These are phyloP conservation scores for Ambastaia sidthimunki DNA, from an alignment of 2,797 vertebrate genomes.

Conservation along the genomic window DNA sequence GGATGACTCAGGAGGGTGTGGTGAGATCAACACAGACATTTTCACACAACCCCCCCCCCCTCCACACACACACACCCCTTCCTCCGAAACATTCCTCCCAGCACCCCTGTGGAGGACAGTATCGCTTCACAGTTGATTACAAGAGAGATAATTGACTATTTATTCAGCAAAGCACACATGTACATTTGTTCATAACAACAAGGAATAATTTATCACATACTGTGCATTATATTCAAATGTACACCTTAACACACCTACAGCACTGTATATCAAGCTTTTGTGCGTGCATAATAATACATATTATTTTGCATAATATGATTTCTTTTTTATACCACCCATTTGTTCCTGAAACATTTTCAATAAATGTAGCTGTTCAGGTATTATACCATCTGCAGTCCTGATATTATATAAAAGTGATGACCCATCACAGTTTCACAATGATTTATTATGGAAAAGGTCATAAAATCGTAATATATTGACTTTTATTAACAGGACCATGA, in stretches of 20 bases:
- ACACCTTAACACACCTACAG: slow-evolving; percentile 63
- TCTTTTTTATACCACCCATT: neutral
- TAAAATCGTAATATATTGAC: neutral
- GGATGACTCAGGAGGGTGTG: slow-evolving; percentile 74
- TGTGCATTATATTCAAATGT: slow-evolving; percentile 70
- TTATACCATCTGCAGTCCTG: too few species aligned
- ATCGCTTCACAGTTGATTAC: slow-evolving; percentile 63
- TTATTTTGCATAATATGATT: neutral
- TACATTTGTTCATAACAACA: slow-evolving; percentile 73
- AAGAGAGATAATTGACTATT: slow-evolving; percentile 71
- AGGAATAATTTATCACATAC: slow-evolving; percentile 80
- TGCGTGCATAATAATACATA: neutral
- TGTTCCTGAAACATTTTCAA: slow-evolving; percentile 38
- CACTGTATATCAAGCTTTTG: neutral
- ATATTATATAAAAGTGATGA: neutral
- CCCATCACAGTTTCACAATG: neutral
- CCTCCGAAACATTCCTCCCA: neutral
- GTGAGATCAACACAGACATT: slow-evolving; percentile 56
- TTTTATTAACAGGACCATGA: neutral
- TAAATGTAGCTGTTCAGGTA: slow-evolving; percentile 38
- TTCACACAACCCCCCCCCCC: neutral
- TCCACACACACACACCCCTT: slow-evolving; percentile 1
- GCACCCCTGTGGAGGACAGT: neutral
- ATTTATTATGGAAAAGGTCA: neutral
- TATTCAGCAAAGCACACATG: slow-evolving; percentile 77